phyloP scores from a whole-genome alignment of 2,113 vertebrate genomes.

The Xiphophorus maculatus region DNA sequence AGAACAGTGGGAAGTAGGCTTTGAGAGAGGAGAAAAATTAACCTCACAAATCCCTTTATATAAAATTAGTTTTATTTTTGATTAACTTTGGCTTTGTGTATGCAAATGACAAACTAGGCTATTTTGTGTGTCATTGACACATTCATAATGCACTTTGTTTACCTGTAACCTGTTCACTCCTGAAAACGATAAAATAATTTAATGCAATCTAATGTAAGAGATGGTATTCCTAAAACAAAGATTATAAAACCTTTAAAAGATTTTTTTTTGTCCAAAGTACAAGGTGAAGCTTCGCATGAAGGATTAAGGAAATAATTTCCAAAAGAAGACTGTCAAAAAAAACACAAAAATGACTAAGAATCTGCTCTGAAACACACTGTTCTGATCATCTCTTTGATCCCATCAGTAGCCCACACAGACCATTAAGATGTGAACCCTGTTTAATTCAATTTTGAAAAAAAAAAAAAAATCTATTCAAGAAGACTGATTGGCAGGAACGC shows the following conservation, averaged over 20 bases:
- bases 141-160: not conserved
- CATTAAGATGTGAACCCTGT: conserved; percentile 53
- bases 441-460: conserved; percentile 51
- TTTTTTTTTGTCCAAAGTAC: not conserved
- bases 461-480: conserved; percentile 54
- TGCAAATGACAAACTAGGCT: no score
- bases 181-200: no score
- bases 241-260: no score
- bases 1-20: conserved; percentile 13
- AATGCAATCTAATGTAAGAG: no score
- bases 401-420: conserved; percentile 62
- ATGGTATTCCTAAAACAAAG: not conserved
- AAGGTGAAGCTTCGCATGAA: not conserved
- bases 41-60: not conserved
- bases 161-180: no score
- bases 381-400: conserved; percentile 53
- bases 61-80: not conserved
- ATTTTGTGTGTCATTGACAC: no score
- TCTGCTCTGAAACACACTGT: conserved; percentile 40
- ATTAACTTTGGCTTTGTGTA: not conserved
- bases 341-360: conserved; percentile 37
- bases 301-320: not conserved
- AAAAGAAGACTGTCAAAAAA: conserved; percentile 23
- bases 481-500: conserved; percentile 42
- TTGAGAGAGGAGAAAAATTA: conserved; percentile 21